Base-by-base conservation (phyloP, 2,888 invertebrate genomes). In the Atrina japonica region DNA sequence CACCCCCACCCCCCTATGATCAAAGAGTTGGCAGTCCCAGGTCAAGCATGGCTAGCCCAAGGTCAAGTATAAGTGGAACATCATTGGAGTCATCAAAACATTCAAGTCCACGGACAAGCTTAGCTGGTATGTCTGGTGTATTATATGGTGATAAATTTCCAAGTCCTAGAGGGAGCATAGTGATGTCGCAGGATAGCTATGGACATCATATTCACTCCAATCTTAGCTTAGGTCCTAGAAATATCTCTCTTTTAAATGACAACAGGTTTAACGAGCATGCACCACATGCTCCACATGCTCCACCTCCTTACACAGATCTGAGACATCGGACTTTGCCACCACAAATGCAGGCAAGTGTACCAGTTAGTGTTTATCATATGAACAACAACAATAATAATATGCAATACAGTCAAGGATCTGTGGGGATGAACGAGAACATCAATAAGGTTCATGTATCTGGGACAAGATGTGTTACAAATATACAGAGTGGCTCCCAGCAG, bases 31-130 rank as follows among this genome's bases (percentile, higher is more conserved):
- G 81, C 3, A 82, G 81, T 60, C 82, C 83, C n/a, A 77, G 86
- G 41, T 85, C 85, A 53, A 86, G 84, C 68, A 72, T 84, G 43
- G 82, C 85, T 6, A 87, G 85, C 68, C 83, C 85, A 43, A 73
- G 83, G n/a, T 88, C 88, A n/a, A 88, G 87, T 75, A 74, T 91
- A 65, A 92, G 91, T 81, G 85, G 90, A 45, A 88, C 90, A 68
- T 91, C 91, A 23, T 87, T 90, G 70, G 92, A 92, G 80, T 92
- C 92, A 0, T 92, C 92, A 0, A 91, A 91, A 82, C 91, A 91
- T 88, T 91, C 92, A 79, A 91, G 91, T 78, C 91, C 92, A 29
- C 74, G 87, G 58, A 83, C 85, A n/a, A 88, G 88, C 75, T 66
- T 88, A 56, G 83, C 84, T 5, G 83, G 84, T 52, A 75, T 83